Percentiles rank a stretch among this genome's conserved stretches.
These are phyloP conservation scores for Stenotaenia linearis DNA, from an alignment of 2,888 invertebrate genomes.

Conservation along the genomic window DNA sequence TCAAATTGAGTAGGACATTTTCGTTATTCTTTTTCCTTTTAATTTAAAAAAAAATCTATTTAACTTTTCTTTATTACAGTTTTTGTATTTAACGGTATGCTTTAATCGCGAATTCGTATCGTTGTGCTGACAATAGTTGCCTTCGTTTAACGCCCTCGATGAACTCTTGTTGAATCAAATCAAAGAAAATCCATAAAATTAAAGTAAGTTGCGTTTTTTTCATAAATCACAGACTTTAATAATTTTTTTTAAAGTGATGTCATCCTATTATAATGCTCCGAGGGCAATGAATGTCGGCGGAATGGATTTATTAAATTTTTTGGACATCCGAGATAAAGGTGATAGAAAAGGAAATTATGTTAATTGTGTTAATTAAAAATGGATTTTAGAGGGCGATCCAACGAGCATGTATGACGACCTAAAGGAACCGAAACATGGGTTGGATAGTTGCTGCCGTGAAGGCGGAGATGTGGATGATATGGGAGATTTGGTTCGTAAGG, in stretches of 20 bases:
- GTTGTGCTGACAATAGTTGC: neutral
- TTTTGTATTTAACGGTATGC: neutral
- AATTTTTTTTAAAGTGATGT: neutral
- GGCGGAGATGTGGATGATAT: neutral
- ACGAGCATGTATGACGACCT: constrained; percentile 13
- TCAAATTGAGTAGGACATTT: neutral
- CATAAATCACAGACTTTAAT: neutral
- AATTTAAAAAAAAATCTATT: neutral
- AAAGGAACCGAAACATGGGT: neutral
- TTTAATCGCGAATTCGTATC: neutral
- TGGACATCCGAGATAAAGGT: constrained; percentile 8
- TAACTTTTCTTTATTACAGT: neutral
- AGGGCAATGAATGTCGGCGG: constrained; percentile 3
- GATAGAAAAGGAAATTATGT: neutral
- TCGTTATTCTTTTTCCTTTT: neutral
- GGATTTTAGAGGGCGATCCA: neutral
- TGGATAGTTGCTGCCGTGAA: neutral
- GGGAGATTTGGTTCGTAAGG: neutral
- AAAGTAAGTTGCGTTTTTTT: neutral
- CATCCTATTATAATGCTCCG: neutral
- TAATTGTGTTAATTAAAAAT: too few species aligned
- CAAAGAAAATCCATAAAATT: neutral
- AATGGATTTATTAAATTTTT: constrained; percentile 1
- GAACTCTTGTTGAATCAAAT: neutral
- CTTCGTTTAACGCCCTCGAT: neutral